Conservation (phyloP, 2,113 vertebrate species). For the Rhombomys opimus region DNA sequence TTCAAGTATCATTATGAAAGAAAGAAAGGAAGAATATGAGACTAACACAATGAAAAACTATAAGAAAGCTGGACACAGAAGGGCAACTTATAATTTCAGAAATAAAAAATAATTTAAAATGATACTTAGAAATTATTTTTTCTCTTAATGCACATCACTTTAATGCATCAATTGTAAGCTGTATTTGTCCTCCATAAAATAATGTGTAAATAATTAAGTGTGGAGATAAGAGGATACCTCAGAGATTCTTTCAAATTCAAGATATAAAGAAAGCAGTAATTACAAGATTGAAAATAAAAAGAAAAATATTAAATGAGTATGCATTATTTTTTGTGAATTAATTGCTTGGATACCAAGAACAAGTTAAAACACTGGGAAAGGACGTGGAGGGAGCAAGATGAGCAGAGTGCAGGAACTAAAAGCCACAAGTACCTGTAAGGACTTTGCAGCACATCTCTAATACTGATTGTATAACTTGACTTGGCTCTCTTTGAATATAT, state of each 20-base stretch:
- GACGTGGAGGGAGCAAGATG: constrained; percentile 27
- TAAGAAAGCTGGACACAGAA: neutral
- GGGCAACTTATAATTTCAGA: neutral
- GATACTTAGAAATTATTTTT: neutral
- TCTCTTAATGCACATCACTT: neutral
- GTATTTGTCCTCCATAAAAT: neutral
- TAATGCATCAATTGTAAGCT: neutral
- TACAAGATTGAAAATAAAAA: neutral
- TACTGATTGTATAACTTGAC: constrained; percentile 38
- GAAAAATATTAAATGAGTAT: neutral
- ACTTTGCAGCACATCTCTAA: constrained; percentile 63
- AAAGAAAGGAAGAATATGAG: neutral
- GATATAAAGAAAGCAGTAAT: constrained; percentile 46
- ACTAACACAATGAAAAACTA: neutral
- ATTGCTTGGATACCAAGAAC: constrained; percentile 34
- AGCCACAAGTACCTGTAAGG: constrained; percentile 44
- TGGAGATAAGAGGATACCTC: neutral
- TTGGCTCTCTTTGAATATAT: constrained; percentile 73
- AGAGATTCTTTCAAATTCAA: constrained; percentile 50
- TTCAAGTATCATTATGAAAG: no score
- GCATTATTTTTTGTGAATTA: constrained; percentile 61
- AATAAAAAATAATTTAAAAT: neutral
- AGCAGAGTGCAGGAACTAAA: constrained; percentile 62
- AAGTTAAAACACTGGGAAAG: constrained; percentile 36
- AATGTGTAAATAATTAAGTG: neutral